Conservation (phyloP, 2,113 vertebrate genomes). For the Hemicordylus capensis region DNA sequence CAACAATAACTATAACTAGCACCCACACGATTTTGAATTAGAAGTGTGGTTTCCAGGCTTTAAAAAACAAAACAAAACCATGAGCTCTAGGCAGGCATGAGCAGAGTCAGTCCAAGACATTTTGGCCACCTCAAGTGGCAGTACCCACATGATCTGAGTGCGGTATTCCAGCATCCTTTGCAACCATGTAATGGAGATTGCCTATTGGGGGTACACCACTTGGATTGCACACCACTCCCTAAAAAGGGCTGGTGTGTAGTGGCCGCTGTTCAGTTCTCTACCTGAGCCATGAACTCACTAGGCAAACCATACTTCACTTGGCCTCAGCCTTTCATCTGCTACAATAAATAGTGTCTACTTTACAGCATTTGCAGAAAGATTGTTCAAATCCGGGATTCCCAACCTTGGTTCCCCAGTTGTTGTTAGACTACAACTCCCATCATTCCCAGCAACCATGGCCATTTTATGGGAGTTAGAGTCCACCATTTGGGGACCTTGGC, state of each 20-base stretch:
- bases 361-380: neutral
- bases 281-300: neutral
- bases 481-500: too few species aligned
- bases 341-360: neutral
- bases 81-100: neutral
- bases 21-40: neutral
- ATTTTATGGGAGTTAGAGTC: too few species aligned
- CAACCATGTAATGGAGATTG: neutral
- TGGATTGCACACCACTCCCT: neutral
- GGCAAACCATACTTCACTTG: neutral
- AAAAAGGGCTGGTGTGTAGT: neutral
- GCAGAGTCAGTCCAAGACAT: neutral
- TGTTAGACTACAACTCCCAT: too few species aligned
- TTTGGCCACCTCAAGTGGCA: neutral
- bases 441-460: too few species aligned
- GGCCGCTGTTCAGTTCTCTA: too few species aligned
- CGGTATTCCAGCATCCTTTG: neutral
- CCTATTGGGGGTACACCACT: neutral
- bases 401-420: too few species aligned
- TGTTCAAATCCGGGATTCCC: too few species aligned
- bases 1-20: neutral
- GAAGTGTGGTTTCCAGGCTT: neutral
- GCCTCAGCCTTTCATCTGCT: neutral
- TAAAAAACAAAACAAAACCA: too few species aligned
- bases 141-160: neutral